Evolutionary conservation across 2,888 invertebrate species (phyloP).

Genomic region (Adelognathus sp.): DNA sequence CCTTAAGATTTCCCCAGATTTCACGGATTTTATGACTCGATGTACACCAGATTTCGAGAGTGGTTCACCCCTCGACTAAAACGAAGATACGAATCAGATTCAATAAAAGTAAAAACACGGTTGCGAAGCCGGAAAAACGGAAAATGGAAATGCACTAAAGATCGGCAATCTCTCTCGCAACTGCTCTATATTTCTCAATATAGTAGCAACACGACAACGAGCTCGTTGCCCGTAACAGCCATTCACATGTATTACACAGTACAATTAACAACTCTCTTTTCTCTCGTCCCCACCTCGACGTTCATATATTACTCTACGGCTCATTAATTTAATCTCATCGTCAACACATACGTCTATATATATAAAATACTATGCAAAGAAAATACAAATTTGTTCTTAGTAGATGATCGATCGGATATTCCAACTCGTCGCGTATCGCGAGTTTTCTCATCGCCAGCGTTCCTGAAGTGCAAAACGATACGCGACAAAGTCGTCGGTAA

Average conservation of each 20-base stretch:
- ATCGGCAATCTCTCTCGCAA: not conserved
- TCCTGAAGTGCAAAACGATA: slow-evolving; percentile 1
- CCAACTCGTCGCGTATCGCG: not conserved
- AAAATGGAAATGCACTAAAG: not conserved
- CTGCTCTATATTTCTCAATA: slow-evolving; percentile 18
- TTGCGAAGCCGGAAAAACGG: too few species aligned
- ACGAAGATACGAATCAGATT: too few species aligned
- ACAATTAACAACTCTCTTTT: slow-evolving; percentile 26
- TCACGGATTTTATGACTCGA: too few species aligned
- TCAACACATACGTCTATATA: slow-evolving; percentile 4
- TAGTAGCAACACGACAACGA: not conserved
- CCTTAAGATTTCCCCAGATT: too few species aligned
- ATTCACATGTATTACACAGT: slow-evolving; percentile 23
- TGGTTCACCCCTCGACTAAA: too few species aligned
- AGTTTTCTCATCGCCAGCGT: not conserved
- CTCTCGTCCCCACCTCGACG: not conserved
- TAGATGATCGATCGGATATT: slow-evolving; percentile 1
- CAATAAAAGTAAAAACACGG: too few species aligned
- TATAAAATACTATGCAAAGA: slow-evolving; percentile 36
- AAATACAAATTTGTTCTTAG: slow-evolving; percentile 40
- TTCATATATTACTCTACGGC: slow-evolving; percentile 39
- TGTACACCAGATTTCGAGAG: too few species aligned
- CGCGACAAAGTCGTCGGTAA: slow-evolving; percentile 3
- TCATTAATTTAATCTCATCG: slow-evolving; percentile 45
- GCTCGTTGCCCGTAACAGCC: not conserved